Percentiles rank a stretch among this genome's conserved stretches.
These are phyloP conservation scores for Microcebus murinus DNA, from an alignment of 2,113 vertebrate genomes.

Conservation along the genomic window DNA sequence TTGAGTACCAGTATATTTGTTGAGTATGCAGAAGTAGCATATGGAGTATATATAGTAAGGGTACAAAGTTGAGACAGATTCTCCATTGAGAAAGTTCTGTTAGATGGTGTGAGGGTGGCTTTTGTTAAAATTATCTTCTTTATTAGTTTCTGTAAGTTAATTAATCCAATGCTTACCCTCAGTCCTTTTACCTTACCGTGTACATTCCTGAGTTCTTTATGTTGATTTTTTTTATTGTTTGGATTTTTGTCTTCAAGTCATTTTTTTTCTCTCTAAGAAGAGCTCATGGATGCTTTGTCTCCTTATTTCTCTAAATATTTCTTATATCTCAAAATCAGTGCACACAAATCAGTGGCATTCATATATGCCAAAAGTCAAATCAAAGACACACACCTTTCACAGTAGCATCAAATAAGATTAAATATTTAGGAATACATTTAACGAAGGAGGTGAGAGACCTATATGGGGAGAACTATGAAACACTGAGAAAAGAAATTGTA, in stretches of 20 bases:
- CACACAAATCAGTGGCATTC: too few species aligned
- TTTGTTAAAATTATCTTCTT: not conserved
- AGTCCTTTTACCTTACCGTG: not conserved
- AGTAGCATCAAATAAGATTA: too few species aligned
- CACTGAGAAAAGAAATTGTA: too few species aligned
- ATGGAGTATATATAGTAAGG: too few species aligned
- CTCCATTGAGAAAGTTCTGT: not conserved
- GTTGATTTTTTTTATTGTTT: not conserved
- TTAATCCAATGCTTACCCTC: not conserved
- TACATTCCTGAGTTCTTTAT: slow-evolving; percentile 6
- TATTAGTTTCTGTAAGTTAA: not conserved
- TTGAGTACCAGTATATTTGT: not conserved
- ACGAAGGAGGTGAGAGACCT: too few species aligned
- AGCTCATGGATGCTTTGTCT: not conserved
- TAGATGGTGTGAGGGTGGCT: not conserved
- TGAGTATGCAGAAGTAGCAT: not conserved
- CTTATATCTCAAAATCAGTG: not conserved
- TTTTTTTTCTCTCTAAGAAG: not conserved
- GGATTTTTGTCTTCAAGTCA: slow-evolving; percentile 25
- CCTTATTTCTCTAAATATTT: not conserved
- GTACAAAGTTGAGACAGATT: not conserved
- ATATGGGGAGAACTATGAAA: too few species aligned
- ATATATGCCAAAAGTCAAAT: too few species aligned
- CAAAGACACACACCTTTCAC: too few species aligned
- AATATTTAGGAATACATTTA: too few species aligned